These are phyloP conservation scores for Pteropus alecto DNA, from an alignment of 2,113 vertebrate species.

Conservation along the genomic window DNA sequence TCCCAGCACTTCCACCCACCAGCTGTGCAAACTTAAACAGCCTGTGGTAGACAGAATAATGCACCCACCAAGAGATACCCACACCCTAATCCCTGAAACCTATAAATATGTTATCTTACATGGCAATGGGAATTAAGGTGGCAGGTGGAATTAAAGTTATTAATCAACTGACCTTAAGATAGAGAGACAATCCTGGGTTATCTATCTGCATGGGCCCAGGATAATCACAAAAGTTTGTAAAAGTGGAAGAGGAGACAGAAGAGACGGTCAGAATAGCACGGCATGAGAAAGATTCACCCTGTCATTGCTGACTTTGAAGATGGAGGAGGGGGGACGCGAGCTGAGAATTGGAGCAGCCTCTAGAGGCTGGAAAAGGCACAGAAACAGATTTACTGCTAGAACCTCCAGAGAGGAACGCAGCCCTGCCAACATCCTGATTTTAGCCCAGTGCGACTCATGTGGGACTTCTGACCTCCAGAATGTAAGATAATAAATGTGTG, in stretches of 20 bases:
- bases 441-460: rapidly evolving
- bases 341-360: background rate
- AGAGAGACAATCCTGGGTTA: background rate
- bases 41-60: background rate
- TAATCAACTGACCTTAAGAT: background rate
- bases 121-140: background rate
- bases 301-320: background rate
- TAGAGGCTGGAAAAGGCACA: background rate
- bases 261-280: background rate
- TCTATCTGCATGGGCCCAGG: background rate
- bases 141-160: too few relatives aligned
- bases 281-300: background rate
- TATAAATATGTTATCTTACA: background rate
- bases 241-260: background rate
- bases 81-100: background rate
- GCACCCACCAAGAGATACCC: too few relatives aligned
- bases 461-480: background rate
- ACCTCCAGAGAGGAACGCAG: background rate
- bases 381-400: background rate
- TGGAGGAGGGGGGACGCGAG: background rate
- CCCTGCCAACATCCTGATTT: background rate
- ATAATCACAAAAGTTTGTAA: background rate
- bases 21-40: background rate
- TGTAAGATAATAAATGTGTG: background rate
- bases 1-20: background rate